Base-by-base conservation (phyloP, 2,113 vertebrate genomes). In the Lanius collurio region DNA sequence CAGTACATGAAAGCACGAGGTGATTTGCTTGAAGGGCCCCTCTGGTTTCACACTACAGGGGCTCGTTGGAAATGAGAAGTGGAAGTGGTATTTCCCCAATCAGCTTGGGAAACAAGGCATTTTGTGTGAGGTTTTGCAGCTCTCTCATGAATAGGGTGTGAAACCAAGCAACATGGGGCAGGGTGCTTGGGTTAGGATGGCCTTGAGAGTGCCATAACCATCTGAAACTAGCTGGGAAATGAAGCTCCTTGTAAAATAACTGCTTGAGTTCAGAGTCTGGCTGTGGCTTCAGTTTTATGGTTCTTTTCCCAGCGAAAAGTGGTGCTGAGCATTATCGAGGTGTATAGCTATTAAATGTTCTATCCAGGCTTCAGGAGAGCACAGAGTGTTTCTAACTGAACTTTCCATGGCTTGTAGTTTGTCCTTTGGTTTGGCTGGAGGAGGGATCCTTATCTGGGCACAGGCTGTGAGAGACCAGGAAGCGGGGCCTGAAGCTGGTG, bases 191-290 rank as follows among this genome's bases (percentile, higher is more conserved):
- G 14, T 56, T 60, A n/a, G 65, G 55, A 15, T 41, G 50, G 80
- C 2, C 15, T 50, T 57, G 31, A 0, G 1, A 57, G 47, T 41
- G 31, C 53, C 22, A 3, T 41, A 49, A 30, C 28, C 1, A 1
- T 28, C 16, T 67, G 42, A 68, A 71, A 59, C 24, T 11, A 31
- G 15, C 37, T 64, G 30, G 28, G 52, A 84, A 68, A 19, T 12
- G 17, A 50, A 75, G 16, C 22, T 75, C 8, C n/a, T 41, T 44
- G 37, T 49, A 69, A 79, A 69, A 59, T 33, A 62, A 3, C 50
- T 82, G 37, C 44, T 81, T 24, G 44, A 52, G 19, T 73, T 75
- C 27, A 8, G 35, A 30, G 31, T 56, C 79, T 74, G 77, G 42
- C 39, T 42, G 35, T 37, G 31, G 16, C 42, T 41, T 53, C 37